These are phyloP conservation scores for Pachyseris speciosa DNA, from an alignment of 64 coral and sea anemone genomes.

Conservation along the genomic window DNA sequence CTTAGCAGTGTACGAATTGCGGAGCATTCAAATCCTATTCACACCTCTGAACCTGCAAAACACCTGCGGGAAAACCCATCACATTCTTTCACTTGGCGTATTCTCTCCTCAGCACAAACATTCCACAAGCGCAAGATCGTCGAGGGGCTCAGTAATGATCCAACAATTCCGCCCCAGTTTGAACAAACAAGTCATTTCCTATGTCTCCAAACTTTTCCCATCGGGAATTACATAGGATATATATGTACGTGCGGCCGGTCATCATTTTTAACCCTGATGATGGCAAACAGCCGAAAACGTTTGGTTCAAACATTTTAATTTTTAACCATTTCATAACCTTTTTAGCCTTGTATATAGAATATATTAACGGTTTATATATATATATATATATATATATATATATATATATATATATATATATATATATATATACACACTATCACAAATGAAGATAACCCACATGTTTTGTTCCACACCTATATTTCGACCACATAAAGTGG, in stretches of 20 bases:
- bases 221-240: constrained; percentile 15
- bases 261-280: background rate
- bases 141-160: constrained; percentile 11
- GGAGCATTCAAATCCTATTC: constrained; percentile 9
- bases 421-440: no score
- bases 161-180: background rate
- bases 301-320: background rate
- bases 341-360: no score
- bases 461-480: no score
- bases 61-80: no score
- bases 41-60: constrained; percentile 21
- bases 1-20: constrained; percentile 27
- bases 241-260: background rate
- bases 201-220: background rate
- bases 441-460: no score
- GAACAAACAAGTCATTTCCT: constrained; percentile 22
- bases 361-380: no score
- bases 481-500: no score
- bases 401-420: no score
- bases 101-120: background rate
- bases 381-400: no score
- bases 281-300: constrained; percentile 18
- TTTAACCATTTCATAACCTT: no score
- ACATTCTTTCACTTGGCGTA: no score
- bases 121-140: constrained; percentile 10